These are phyloP conservation scores for Tipula helvola DNA, from an alignment of 2,888 invertebrate genomes.

Conservation along the genomic window DNA sequence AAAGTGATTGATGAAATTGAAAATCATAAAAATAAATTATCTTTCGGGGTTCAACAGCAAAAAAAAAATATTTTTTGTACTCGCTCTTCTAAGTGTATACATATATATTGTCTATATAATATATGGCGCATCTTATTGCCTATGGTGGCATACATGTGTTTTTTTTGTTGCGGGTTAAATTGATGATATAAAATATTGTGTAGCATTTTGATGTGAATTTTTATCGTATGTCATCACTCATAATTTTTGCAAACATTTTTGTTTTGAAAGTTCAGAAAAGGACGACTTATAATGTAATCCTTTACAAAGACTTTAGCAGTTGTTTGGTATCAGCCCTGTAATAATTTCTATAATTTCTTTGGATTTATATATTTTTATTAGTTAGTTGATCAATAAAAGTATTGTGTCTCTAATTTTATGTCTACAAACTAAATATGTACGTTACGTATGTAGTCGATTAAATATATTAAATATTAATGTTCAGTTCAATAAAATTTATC, in stretches of 20 bases:
- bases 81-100: background rate
- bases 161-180: background rate
- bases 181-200: background rate
- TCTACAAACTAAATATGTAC: too few species aligned
- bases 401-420: too few species aligned
- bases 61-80: background rate
- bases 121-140: background rate
- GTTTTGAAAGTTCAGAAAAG: too few species aligned
- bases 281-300: too few species aligned
- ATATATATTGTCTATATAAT: background rate
- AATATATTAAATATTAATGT: too few species aligned
- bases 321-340: too few species aligned
- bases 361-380: too few species aligned
- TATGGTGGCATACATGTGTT: background rate
- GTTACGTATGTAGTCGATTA: too few species aligned
- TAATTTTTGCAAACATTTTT: background rate
- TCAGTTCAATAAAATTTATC: too few species aligned
- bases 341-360: too few species aligned
- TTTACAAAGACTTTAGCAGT: too few species aligned
- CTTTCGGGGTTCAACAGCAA: background rate
- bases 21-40: background rate
- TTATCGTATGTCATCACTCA: background rate
- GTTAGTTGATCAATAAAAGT: too few species aligned
- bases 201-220: background rate
- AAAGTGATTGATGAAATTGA: conserved; percentile 4